phyloP scores from a whole-genome alignment of 2,113 vertebrate genomes.

The Callospermophilus lateralis region DNA sequence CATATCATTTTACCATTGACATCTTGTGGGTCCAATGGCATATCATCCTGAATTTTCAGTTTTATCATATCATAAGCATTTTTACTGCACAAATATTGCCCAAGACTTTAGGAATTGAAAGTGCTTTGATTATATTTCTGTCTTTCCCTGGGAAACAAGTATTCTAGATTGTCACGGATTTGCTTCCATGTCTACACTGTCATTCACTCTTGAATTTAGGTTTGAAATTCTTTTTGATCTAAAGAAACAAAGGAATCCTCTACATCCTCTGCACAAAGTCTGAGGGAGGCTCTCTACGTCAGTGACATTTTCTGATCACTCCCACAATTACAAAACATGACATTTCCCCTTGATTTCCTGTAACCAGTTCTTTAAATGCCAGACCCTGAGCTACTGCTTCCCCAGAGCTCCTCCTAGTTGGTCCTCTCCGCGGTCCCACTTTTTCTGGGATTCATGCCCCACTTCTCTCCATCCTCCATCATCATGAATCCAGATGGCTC shows the following conservation, averaged over 20 bases:
- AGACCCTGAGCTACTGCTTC: neutral
- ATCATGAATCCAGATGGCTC: neutral
- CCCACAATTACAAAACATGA: no score
- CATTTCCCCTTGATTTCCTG: neutral
- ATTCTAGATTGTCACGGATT: fast-evolving
- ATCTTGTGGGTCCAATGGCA: neutral
- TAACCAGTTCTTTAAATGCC: neutral
- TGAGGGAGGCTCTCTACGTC: fast-evolving
- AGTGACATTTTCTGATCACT: neutral
- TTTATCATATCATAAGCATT: neutral
- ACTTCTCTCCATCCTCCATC: neutral
- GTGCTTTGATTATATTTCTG: neutral
- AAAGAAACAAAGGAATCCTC: neutral
- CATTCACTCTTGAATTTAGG: neutral
- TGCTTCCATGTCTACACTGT: neutral
- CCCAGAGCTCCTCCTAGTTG: no score
- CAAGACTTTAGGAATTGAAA: fast-evolving
- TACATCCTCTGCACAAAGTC: fast-evolving
- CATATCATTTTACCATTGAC: neutral
- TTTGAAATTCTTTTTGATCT: neutral
- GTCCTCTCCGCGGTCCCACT: fast-evolving
- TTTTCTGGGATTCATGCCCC: fast-evolving
- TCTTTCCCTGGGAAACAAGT: neutral
- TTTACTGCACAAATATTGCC: neutral
- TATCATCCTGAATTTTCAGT: neutral